Evolutionary conservation across 2,888 invertebrate genomes (phyloP), one percentile per base, ranked within the genome.

Genomic region (Linnaemya vulpina): DNA sequence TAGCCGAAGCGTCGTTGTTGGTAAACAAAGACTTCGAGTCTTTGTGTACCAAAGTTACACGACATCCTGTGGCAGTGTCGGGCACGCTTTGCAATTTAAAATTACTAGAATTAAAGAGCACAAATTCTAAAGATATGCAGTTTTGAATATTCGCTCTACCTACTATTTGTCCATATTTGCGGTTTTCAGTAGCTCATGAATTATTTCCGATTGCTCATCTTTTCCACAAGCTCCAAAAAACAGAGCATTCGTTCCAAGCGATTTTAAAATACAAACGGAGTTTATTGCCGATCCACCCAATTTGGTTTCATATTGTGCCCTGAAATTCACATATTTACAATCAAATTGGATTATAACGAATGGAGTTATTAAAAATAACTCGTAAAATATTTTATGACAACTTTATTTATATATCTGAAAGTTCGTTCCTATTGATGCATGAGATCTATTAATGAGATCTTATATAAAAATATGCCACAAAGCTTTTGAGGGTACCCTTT

Each of bases 191-290:
- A 93, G 89, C 8, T 89, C 86, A 81, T 90, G 90, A 58, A 94
- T 87, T 68, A 90, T 89, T 83, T 90, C 88, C 2, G 93, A 94
- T 63, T 91, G 90, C 49, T 91, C 87, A 87, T 94, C 94, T 20
- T 90, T 89, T 1, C 94, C 94, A 49, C 94, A 91, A 11, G 93
- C 92, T 1, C 94, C 94, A 87, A 94, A 93, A 87, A 94, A 93
- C 17, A 92, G 80, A 2, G 93, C 86, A 89, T 93, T 93, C 87
- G 88, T 90, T 83, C 90, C 91, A 60, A 91, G 79, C 0, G 89
- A 87, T 68, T 90, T 90, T 2, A 94, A 89, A 49, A 94, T 92
- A 74, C 93, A 90, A 8, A 92, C 88, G 0, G 94, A 93, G 87
- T 94, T 94, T 84, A 94, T 92, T 5, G 93, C 92, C 49, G 93